Conservation (phyloP, 1,140 invertebrate species). For the Phymorhynchus buccinoides region DNA sequence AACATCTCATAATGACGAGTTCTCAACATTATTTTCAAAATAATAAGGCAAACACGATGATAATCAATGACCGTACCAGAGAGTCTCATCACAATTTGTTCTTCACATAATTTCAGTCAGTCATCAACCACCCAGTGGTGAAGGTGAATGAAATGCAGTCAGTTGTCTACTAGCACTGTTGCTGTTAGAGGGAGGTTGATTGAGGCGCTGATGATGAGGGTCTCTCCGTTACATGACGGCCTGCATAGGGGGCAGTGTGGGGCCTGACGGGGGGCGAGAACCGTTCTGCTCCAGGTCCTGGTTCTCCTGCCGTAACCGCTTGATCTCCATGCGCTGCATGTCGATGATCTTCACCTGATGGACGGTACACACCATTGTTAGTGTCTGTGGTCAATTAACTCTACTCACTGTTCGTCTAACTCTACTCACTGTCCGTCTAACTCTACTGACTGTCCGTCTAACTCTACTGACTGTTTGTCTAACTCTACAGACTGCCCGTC, state of each 20-base stretch:
- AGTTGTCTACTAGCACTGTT: too few relatives aligned
- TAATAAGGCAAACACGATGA: too few relatives aligned
- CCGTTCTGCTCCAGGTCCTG: constrained; percentile 59
- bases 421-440: background rate
- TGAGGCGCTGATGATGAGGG: background rate
- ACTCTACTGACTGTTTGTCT: background rate
- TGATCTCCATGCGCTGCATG: constrained; percentile 71
- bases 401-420: too few relatives aligned
- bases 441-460: background rate
- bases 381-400: background rate
- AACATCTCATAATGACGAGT: too few relatives aligned
- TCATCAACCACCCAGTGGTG: too few relatives aligned
- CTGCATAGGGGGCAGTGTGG: constrained; percentile 58
- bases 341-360: constrained; percentile 68
- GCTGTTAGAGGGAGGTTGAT: background rate
- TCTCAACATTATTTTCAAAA: too few relatives aligned
- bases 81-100: too few relatives aligned
- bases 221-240: constrained; percentile 30
- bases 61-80: too few relatives aligned
- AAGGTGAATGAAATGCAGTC: too few relatives aligned
- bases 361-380: background rate
- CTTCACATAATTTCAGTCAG: too few relatives aligned
- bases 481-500: too few relatives aligned
- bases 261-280: constrained; percentile 58
- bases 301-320: constrained; percentile 63